Base-by-base conservation (phyloP, 2,113 vertebrate species). In the Psilopsiagon aymara region DNA sequence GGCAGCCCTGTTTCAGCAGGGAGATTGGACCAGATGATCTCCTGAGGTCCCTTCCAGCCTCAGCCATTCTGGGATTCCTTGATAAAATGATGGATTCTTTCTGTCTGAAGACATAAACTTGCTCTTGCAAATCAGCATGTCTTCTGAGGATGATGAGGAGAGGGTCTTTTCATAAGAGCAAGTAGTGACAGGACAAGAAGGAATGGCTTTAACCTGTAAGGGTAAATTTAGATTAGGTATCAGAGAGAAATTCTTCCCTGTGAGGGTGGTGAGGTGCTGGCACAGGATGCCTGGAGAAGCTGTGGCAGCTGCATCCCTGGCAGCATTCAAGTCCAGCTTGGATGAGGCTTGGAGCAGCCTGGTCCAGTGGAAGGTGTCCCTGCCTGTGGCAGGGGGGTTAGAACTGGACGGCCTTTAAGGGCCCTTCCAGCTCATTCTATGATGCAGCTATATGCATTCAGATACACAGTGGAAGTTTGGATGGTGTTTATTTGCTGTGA, bases 401-500 rank as follows among this genome's bases (percentile, higher is more conserved):
- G 33, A 35, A 35, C 33, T 59, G 33, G 33, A n/a, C 2, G 13
- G 55, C 33, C 33, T n/a, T 59, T 59, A 59, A n/a, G 55, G 33
- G n/a, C 57, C 57, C 33, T 35, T 10, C 57, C 57, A 35, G 9
- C 33, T 33, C 57, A 35, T 59, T 59, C 57, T 35, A 4, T 35
- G 33, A 23, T 19, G 4, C 21, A 4, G 13, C 0, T 18, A 1
- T 29, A 35, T 33, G 27, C 11, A 2, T 53, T 64, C 31, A 46
- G 41, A 41, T 53, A 21, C 1, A 10, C 20, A 16, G 9, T 66
- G 74, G 57, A n/a, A 37, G 44, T 21, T 3, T 49, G n/a, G 19
- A 21, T 59, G n/a, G 21, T 49, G 24, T 43, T 9, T 80, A 21
- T 31, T 43, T 1, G 6, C 10, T 0, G 0, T 7, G 24, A 78